Evolutionary conservation across 92 coral and sea anemone genomes (phyloP).

Genomic region (Micromussa lordhowensis): DNA sequence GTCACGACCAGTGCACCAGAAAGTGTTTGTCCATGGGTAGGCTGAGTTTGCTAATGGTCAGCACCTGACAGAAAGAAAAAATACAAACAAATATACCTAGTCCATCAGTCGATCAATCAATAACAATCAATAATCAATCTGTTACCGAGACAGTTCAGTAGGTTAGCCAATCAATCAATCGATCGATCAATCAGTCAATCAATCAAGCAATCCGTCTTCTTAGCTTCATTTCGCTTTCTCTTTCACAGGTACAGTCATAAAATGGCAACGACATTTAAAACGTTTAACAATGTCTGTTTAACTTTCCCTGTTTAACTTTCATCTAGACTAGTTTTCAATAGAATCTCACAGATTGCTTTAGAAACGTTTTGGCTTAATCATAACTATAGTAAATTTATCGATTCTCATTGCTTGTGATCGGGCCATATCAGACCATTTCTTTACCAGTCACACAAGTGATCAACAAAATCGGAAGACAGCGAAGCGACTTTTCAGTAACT

Average conservation of each 20-base stretch:
- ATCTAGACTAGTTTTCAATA: not conserved
- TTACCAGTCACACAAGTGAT: no score
- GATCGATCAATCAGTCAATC: not conserved
- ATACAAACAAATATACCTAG: not conserved
- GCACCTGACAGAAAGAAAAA: conserved; percentile 56
- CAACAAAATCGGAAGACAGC: no score
- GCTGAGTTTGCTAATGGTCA: conserved; percentile 53
- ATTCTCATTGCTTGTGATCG: no score
- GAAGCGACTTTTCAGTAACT: no score
- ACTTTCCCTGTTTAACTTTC: no score
- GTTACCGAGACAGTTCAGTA: no score
- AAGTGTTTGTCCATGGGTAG: conserved; percentile 74
- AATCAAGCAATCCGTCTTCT: not conserved
- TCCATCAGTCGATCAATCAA: not conserved
- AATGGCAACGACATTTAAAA: not conserved
- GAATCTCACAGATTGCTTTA: no score
- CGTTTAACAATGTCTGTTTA: no score
- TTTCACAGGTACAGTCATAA: not conserved
- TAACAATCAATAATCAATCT: not conserved
- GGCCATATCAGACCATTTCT: no score
- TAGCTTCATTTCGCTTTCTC: no score
- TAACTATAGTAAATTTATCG: no score
- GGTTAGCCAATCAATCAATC: not conserved
- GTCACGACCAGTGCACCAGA: conserved; percentile 66
- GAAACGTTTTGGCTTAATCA: no score